Percentiles rank a stretch among this genome's conserved stretches.
phyloP scores from a whole-genome alignment of 1,140 invertebrate genomes.

The Potamilus streckersoni region DNA sequence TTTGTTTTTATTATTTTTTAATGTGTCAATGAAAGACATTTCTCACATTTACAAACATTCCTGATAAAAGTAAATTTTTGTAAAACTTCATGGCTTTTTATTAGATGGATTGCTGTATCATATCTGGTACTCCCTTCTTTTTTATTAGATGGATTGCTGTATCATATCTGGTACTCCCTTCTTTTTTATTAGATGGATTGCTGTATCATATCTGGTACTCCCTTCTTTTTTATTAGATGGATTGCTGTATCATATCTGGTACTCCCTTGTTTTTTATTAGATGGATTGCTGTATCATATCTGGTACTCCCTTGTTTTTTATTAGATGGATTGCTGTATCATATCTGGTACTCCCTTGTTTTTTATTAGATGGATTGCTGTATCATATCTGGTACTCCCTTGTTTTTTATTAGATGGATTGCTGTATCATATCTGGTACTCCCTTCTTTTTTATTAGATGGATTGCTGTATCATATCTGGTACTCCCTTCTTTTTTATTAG shows the following conservation, averaged over 20 bases:
- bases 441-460: too few species aligned
- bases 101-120: slow-evolving; percentile 41
- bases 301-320: slow-evolving; percentile 55
- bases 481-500: too few species aligned
- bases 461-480: slow-evolving; percentile 53
- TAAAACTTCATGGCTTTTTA: slow-evolving; percentile 8
- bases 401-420: too few species aligned
- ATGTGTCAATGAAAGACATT: too few species aligned
- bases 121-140: slow-evolving; percentile 52
- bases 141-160: too few species aligned
- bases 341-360: slow-evolving; percentile 52
- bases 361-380: too few species aligned
- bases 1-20: background rate
- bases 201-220: slow-evolving; percentile 50
- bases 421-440: slow-evolving; percentile 50
- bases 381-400: slow-evolving; percentile 50
- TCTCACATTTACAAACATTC: background rate
- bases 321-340: too few species aligned
- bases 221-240: too few species aligned
- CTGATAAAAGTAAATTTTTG: background rate
- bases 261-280: slow-evolving; percentile 44
- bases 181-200: too few species aligned
- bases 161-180: slow-evolving; percentile 50
- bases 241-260: slow-evolving; percentile 53
- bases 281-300: too few species aligned